phyloP scores from a whole-genome alignment of 2,113 vertebrate genomes.

The Microcebus lehilahytsara region DNA sequence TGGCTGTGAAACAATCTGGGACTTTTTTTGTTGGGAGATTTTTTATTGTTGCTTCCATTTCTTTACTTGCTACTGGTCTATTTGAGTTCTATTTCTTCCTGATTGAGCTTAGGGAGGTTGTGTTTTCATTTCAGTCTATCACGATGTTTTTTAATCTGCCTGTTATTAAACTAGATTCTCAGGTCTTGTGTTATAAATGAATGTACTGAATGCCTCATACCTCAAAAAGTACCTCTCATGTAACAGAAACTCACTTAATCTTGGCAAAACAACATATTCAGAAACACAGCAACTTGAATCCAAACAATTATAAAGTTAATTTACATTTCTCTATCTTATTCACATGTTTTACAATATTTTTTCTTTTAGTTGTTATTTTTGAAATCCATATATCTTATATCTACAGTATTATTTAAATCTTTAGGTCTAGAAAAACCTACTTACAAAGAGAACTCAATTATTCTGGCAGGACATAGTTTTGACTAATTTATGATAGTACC shows the following conservation, averaged over 20 bases:
- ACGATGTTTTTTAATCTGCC: background rate
- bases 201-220: background rate
- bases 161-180: background rate
- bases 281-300: background rate
- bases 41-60: too few species aligned
- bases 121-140: background rate
- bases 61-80: too few species aligned
- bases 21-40: too few species aligned
- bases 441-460: background rate
- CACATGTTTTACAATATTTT: background rate
- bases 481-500: background rate
- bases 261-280: background rate
- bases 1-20: too few species aligned
- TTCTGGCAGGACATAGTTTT: background rate
- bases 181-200: background rate
- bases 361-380: background rate
- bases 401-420: background rate
- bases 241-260: background rate
- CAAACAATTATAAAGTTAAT: background rate
- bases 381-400: background rate
- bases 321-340: background rate
- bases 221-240: background rate
- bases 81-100: too few species aligned
- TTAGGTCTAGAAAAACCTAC: background rate
- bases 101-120: too few species aligned